Conservation (phyloP, 2,113 vertebrate species). For the Vidua macroura region DNA sequence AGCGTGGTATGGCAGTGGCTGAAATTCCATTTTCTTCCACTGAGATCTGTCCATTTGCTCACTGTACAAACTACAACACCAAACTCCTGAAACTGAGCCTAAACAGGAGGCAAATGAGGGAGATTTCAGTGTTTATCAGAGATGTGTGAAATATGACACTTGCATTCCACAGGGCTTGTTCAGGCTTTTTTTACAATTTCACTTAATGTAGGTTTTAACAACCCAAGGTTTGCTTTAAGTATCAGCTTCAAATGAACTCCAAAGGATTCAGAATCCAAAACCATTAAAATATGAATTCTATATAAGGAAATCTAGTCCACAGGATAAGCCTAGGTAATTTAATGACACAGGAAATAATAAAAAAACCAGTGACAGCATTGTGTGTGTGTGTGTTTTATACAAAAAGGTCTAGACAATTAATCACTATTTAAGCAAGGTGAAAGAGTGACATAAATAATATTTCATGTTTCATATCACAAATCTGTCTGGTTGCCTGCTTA, state of each 20-base stretch:
- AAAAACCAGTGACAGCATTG: not conserved
- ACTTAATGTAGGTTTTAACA: not conserved
- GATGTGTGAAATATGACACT: not conserved
- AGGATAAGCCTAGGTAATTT: not conserved
- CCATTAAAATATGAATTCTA: not conserved
- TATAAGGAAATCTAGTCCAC: not conserved
- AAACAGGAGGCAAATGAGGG: not conserved
- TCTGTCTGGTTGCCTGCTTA: not conserved
- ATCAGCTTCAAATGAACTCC: not conserved
- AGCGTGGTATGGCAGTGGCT: fast-evolving
- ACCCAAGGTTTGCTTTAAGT: not conserved
- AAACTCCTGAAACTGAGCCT: not conserved
- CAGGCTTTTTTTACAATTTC: not conserved
- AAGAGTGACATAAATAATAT: not conserved
- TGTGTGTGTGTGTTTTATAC: not conserved
- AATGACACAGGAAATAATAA: not conserved
- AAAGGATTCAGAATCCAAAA: not conserved
- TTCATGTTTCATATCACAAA: not conserved
- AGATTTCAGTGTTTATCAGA: not conserved
- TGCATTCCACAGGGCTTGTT: not conserved
- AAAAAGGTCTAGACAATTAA: not conserved
- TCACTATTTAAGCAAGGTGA: not conserved
- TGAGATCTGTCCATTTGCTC: not conserved
- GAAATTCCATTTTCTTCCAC: not conserved
- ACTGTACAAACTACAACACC: not conserved